A percentile compares a stretch with the other conserved stretches of the same genome.
Evolutionary conservation across 2,888 invertebrate genomes (phyloP).

Genomic region (Ophonus ardosiacus): DNA sequence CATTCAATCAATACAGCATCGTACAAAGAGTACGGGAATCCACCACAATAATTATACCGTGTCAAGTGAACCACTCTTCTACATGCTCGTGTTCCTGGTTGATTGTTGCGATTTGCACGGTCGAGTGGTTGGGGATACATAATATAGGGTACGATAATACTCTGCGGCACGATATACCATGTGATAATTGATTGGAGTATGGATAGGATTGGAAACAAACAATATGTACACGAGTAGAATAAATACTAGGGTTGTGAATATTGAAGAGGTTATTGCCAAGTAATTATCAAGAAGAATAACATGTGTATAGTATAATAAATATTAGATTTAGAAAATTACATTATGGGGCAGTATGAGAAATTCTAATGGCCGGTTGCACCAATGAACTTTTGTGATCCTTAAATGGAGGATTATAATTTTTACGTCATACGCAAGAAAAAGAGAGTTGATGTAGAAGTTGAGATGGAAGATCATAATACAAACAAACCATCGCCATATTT

Average conservation of each 20-base stretch:
- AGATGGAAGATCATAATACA: too few relatives aligned
- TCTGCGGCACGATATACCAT: background rate
- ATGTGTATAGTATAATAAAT: too few relatives aligned
- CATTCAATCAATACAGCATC: too few relatives aligned
- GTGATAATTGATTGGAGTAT: background rate
- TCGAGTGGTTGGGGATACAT: background rate
- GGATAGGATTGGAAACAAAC: background rate
- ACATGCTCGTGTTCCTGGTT: background rate
- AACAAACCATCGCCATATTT: too few relatives aligned
- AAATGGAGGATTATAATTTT: too few relatives aligned
- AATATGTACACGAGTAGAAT: background rate
- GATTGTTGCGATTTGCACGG: slow-evolving; percentile 17
- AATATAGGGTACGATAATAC: background rate
- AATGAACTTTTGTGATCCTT: too few relatives aligned
- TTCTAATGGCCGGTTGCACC: too few relatives aligned
- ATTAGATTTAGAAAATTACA: too few relatives aligned
- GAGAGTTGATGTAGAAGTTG: too few relatives aligned
- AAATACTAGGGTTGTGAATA: background rate
- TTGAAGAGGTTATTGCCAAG: background rate
- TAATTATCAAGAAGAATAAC: background rate
- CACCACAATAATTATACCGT: background rate
- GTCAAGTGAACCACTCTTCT: too few relatives aligned
- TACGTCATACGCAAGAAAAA: too few relatives aligned
- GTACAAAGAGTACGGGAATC: background rate
- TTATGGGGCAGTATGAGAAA: too few relatives aligned